A percentile compares a stretch with the other conserved stretches of the same genome.
phyloP scores from a whole-genome alignment of 2,888 invertebrate genomes.

The Zhengitettix transpicula region DNA sequence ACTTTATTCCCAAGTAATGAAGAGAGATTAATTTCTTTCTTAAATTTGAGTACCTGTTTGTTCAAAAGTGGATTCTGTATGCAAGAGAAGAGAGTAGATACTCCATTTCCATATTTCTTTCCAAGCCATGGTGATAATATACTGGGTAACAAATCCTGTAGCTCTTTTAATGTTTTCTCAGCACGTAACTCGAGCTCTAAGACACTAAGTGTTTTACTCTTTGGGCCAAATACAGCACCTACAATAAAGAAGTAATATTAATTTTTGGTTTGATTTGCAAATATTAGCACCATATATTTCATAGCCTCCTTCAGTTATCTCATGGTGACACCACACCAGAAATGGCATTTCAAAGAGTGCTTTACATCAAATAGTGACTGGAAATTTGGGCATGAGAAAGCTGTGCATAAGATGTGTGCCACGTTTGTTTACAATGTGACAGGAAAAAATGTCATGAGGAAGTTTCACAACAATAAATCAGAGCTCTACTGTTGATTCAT shows the following conservation, averaged over 20 bases:
- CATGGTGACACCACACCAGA: no score
- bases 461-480: no score
- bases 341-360: no score
- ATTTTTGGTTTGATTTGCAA: neutral
- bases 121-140: slow-evolving; percentile 23
- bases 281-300: neutral
- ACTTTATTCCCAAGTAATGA: neutral
- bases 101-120: slow-evolving; percentile 7
- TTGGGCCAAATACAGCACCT: slow-evolving; percentile 24
- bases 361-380: no score
- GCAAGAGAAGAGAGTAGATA: slow-evolving; percentile 20
- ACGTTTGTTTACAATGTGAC: no score
- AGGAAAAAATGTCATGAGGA: no score
- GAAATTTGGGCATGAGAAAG: no score
- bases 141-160: slow-evolving; percentile 24
- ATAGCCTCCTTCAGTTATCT: no score
- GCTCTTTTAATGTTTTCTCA: slow-evolving; percentile 26
- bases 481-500: no score
- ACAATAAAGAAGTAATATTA: slow-evolving; percentile 9
- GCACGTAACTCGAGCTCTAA: slow-evolving; percentile 24
- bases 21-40: neutral
- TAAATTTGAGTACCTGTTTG: slow-evolving; percentile 30
- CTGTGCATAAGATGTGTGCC: no score
- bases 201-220: slow-evolving; percentile 19
- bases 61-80: slow-evolving; percentile 37